phyloP scores from a whole-genome alignment of 1,140 invertebrate genomes.

The Heliconius himera region DNA sequence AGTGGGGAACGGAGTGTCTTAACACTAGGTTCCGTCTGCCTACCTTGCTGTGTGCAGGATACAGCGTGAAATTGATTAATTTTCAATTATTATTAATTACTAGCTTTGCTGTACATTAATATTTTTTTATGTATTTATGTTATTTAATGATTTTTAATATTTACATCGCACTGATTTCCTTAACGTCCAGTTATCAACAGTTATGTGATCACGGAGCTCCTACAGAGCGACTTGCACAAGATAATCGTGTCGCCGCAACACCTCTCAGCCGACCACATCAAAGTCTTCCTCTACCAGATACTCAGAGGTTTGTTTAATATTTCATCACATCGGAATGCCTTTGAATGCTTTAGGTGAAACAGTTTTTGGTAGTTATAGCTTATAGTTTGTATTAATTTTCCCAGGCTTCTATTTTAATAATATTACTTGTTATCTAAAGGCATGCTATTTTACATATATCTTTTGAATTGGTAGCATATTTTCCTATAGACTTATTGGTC shows the following conservation, averaged over 20 bases:
- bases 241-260: slow-evolving; percentile 99
- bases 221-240: slow-evolving; percentile 99
- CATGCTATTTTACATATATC: too few relatives aligned
- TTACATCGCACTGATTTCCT: not conserved
- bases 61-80: too few relatives aligned
- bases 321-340: slow-evolving; percentile 26
- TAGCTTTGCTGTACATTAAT: not conserved
- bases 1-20: too few relatives aligned
- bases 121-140: not conserved
- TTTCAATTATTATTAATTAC: not conserved
- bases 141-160: not conserved
- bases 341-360: slow-evolving; percentile 1
- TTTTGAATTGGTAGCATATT: not conserved
- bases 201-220: slow-evolving; percentile 99
- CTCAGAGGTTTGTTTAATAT: slow-evolving; percentile 90
- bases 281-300: slow-evolving; percentile 99
- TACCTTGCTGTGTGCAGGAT: too few relatives aligned
- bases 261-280: slow-evolving; percentile 99
- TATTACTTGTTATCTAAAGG: not conserved
- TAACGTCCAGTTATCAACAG: slow-evolving; percentile 80
- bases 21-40: too few relatives aligned
- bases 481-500: not conserved
- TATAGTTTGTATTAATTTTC: not conserved
- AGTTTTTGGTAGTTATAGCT: not conserved
- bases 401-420: not conserved